Evolutionary conservation across 2,888 invertebrate genomes (phyloP).

Genomic region (Capitulum mitella): DNA sequence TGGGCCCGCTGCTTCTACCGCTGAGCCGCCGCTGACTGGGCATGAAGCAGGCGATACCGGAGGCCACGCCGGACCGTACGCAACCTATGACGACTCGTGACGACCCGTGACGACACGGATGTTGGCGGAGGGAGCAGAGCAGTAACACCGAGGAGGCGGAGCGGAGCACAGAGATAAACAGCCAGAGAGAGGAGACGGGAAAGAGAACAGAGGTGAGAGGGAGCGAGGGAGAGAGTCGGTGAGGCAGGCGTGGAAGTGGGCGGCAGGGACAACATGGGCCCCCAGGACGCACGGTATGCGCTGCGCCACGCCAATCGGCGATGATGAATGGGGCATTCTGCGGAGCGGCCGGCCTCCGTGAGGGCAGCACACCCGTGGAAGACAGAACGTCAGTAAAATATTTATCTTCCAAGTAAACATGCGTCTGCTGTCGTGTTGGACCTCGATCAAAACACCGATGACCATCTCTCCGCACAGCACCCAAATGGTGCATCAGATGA

Average conservation of each 20-base stretch:
- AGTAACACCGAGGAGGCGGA: neutral
- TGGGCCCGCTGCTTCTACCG: too few species aligned
- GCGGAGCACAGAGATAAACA: neutral
- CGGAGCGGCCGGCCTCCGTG: neutral
- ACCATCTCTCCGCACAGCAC: too few species aligned
- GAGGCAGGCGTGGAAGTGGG: neutral
- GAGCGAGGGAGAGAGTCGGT: constrained; percentile 19
- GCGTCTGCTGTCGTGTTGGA: constrained; percentile 6
- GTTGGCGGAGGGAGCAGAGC: neutral
- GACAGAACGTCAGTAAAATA: neutral
- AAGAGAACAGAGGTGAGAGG: neutral
- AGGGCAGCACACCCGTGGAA: neutral
- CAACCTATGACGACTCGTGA: neutral
- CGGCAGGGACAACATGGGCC: neutral
- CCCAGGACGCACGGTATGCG: constrained; percentile 25
- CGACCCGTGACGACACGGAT: neutral
- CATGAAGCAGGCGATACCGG: too few species aligned
- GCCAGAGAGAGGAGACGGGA: constrained; percentile 21
- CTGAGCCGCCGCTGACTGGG: too few species aligned
- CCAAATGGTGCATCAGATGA: too few species aligned
- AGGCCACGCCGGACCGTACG: neutral
- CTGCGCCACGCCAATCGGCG: constrained; percentile 13
- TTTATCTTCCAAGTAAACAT: neutral
- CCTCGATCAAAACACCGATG: neutral
- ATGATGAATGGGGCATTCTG: constrained; percentile 22